Base-by-base conservation (phyloP, 2,113 vertebrate species). In the Rhombomys opimus region DNA sequence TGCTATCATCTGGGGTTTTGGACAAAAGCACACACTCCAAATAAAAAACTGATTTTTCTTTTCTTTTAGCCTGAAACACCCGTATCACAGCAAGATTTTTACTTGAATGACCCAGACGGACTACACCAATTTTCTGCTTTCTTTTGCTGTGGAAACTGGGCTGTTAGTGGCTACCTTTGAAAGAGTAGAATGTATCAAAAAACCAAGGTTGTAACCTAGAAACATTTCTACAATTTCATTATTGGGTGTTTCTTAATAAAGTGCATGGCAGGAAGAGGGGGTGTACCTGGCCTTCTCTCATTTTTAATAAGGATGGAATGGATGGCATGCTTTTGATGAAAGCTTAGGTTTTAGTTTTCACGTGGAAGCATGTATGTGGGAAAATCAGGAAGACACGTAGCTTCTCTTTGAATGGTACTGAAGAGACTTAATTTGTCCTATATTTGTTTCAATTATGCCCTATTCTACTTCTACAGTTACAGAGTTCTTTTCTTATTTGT, bases 121-220 rank as follows among this genome's bases (percentile, higher is more conserved):
- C 61, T 91, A 68, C 78, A 90, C 57, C 96, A 82, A 77, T 96
- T 93, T 97, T 96, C 96, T 86, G 91, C 84, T 93, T 94, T 87
- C 17, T 84, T 93, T 94, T 96, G 85, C 90, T 87, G 85, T 94
- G 92, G 77, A 93, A 90, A 63, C n/a, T 35, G 86, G 57, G 65
- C 73, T 89, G 87, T 73, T 89, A 92, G 89, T 59, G 23, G 76
- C 81, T 76, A 57, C 57, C 84, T 82, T 50, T 89, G 93, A 82
- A 96, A 96, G 41, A 46, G 50, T 18, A 89, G 50, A 68, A 82
- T 30, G 10, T 59, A 87, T 65, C 57, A 30, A 38, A 76, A 77
- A 70, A 38, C 1, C 50, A 68, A 88, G 23, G 17, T 87, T 80
- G n/a, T 54, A 96, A 67, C 38, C 68, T 89, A 65, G 57, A 85